These are phyloP conservation scores for Globodera ellingtonae DNA, from an alignment of 1,140 invertebrate species.

Conservation along the genomic window DNA sequence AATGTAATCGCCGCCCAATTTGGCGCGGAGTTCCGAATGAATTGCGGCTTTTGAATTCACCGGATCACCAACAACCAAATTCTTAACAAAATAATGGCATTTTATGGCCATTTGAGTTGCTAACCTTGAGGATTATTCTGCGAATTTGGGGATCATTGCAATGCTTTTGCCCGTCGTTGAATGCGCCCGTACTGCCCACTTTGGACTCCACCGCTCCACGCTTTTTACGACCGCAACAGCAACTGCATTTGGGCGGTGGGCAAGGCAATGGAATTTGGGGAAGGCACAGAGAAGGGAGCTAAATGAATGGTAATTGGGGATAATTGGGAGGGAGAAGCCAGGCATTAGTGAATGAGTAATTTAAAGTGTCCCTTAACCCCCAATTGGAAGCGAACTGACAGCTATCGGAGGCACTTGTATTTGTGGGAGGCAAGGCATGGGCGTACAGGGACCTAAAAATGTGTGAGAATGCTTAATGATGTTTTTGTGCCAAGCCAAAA, in stretches of 20 bases:
- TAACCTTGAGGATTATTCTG: slow-evolving; percentile 54
- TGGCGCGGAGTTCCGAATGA: slow-evolving; percentile 54
- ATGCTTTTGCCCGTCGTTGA: slow-evolving; percentile 34
- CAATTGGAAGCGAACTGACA: slow-evolving; percentile 9
- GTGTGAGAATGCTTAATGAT: neutral
- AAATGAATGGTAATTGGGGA: neutral
- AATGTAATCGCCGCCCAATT: slow-evolving; percentile 48
- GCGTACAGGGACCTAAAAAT: slow-evolving; percentile 30
- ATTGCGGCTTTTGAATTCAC: slow-evolving; percentile 50
- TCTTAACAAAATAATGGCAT: slow-evolving; percentile 38
- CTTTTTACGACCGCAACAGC: slow-evolving; percentile 57
- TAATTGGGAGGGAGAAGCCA: neutral
- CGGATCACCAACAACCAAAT: slow-evolving; percentile 46
- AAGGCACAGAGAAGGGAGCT: slow-evolving; percentile 30
- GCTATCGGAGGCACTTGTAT: slow-evolving; percentile 36
- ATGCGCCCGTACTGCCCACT: slow-evolving; percentile 40
- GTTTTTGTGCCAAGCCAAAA: neutral
- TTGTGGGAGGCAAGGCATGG: slow-evolving; percentile 41
- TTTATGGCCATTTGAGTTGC: slow-evolving; percentile 12
- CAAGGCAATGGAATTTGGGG: slow-evolving; percentile 41
- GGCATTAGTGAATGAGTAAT: neutral
- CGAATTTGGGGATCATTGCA: slow-evolving; percentile 57
- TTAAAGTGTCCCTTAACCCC: too few relatives aligned
- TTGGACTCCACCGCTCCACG: slow-evolving; percentile 35
- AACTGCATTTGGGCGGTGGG: slow-evolving; percentile 44